Percentiles rank a stretch among this genome's conserved stretches.
Conservation (phyloP, 2,797 vertebrate species). For the Gila robusta region DNA sequence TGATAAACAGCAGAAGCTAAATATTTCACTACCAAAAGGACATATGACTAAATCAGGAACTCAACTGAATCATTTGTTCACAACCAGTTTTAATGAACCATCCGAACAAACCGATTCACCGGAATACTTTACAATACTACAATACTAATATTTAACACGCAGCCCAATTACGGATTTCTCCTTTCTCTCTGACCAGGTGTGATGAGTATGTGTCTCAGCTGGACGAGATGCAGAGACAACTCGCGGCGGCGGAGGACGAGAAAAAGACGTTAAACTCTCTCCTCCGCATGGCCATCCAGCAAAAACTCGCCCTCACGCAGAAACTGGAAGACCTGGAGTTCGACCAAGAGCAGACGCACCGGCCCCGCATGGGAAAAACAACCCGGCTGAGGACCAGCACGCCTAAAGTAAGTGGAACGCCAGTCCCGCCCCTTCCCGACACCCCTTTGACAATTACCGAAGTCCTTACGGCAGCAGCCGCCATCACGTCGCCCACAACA, state of each 20-base stretch:
- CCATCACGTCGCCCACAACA: conserved; percentile 50
- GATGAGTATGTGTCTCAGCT: conserved; percentile 95
- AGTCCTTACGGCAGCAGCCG: conserved; percentile 33
- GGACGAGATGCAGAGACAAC: conserved; percentile 98
- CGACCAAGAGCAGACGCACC: conserved; percentile 92
- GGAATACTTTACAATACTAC: background rate
- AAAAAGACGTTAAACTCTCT: conserved; percentile 99
- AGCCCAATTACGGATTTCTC: background rate
- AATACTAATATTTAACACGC: background rate
- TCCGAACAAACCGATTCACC: background rate
- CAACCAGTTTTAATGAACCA: background rate
- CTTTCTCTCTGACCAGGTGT: conserved; percentile 76
- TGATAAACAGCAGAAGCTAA: background rate
- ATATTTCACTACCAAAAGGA: background rate
- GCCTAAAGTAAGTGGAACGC: conserved; percentile 94
- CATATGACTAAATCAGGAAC: background rate
- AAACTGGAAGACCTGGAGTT: conserved; percentile 97
- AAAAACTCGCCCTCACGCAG: conserved; percentile 97
- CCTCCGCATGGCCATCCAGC: conserved; percentile 97
- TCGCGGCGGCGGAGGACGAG: conserved; percentile 96
- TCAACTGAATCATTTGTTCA: background rate
- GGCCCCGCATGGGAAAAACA: conserved; percentile 83
- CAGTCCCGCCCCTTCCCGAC: conserved; percentile 77
- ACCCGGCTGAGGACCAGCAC: conserved; percentile 86
- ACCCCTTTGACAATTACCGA: conserved; percentile 50